A percentile compares a stretch with the other conserved stretches of the same genome.
Evolutionary conservation across 53 echinoderm and acorn worm genomes (phyloP).

Genomic region (Zoroaster sp.): DNA sequence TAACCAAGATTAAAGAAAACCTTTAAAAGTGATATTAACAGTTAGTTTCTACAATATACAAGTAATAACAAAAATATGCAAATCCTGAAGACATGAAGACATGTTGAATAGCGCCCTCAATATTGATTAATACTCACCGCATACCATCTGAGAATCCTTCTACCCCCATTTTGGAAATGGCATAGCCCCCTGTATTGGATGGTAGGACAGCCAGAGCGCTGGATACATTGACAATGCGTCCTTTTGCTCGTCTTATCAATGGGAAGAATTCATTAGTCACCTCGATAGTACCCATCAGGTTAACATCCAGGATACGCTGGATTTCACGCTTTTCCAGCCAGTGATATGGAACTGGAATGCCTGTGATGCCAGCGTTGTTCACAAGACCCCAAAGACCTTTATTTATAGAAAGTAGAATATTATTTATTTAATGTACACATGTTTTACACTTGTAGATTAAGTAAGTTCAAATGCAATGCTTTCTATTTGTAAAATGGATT

Average conservation of each 20-base stretch:
- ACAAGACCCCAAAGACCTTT: conserved; percentile 66
- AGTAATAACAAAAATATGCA: neutral
- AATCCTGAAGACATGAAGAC: neutral
- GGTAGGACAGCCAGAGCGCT: conserved; percentile 46
- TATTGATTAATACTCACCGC: conserved; percentile 28
- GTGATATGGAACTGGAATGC: conserved; percentile 41
- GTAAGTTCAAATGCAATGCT: too few relatives aligned
- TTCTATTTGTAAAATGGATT: too few relatives aligned
- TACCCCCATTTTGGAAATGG: conserved; percentile 58
- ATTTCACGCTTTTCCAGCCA: conserved; percentile 50
- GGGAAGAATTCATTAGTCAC: conserved; percentile 69
- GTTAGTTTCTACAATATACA: neutral
- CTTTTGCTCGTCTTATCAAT: conserved; percentile 47
- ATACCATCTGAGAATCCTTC: conserved; percentile 65
- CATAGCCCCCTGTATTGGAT: conserved; percentile 22
- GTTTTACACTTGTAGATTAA: too few relatives aligned
- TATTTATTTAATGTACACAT: neutral
- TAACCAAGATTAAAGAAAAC: too few relatives aligned
- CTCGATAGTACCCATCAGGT: conserved; percentile 58
- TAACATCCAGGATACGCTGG: conserved; percentile 54
- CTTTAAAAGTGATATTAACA: too few relatives aligned
- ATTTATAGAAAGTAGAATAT: neutral
- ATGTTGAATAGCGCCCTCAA: neutral
- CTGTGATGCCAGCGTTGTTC: conserved; percentile 67
- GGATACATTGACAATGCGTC: conserved; percentile 61